phyloP scores from a whole-genome alignment of 2,888 invertebrate genomes.

The Axea sp. region DNA sequence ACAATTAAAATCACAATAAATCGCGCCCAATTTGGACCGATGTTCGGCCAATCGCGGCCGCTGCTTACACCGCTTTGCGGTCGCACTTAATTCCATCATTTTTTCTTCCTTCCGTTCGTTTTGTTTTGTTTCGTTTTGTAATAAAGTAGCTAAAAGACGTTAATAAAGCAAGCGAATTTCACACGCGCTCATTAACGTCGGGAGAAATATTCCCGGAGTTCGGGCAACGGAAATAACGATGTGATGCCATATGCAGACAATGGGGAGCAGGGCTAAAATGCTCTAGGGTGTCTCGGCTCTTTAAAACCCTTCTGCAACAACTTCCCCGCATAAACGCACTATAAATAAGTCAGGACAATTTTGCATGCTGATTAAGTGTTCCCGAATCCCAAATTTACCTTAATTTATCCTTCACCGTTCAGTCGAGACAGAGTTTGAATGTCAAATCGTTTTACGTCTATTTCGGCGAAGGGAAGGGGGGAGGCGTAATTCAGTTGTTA shows the following conservation, averaged over 20 bases:
- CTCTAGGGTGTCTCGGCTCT: slow-evolving; percentile 53
- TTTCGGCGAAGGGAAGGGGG: no score
- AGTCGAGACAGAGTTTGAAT: no score
- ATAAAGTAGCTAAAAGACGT: neutral
- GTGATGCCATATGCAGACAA: slow-evolving; percentile 57
- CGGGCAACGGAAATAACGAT: slow-evolving; percentile 28
- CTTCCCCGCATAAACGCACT: slow-evolving; percentile 53
- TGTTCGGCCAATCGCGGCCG: no score
- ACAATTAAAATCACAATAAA: slow-evolving; percentile 12
- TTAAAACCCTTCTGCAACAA: slow-evolving; percentile 58
- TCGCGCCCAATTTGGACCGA: neutral
- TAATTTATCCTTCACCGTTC: slow-evolving; percentile 1
- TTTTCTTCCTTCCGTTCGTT: no score
- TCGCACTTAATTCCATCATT: no score
- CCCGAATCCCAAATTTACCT: slow-evolving; percentile 18
- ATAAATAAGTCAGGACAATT: slow-evolving; percentile 59
- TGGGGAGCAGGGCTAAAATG: slow-evolving; percentile 48
- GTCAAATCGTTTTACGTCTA: no score
- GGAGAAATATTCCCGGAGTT: slow-evolving; percentile 21
- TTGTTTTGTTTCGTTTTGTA: no score
- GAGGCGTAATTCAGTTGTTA: no score
- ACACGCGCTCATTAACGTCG: slow-evolving; percentile 1
- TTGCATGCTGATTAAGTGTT: slow-evolving; percentile 39
- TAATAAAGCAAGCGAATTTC: slow-evolving; percentile 1
- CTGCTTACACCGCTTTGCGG: no score